Percentiles rank a stretch among this genome's conserved stretches.
phyloP scores from a whole-genome alignment of 35 echinoderm and acorn worm genomes.

The Acanthaster planci region DNA sequence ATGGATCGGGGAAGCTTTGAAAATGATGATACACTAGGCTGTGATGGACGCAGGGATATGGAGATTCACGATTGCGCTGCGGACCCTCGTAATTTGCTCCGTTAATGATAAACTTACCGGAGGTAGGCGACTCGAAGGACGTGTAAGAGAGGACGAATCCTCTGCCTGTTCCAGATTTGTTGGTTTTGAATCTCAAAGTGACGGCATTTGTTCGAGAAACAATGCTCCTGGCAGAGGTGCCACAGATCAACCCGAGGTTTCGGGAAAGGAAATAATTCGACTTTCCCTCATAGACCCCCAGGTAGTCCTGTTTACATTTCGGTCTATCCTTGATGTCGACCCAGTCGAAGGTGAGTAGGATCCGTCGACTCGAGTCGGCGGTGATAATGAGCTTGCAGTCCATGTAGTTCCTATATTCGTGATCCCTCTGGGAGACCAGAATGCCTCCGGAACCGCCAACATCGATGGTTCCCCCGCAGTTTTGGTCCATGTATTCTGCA shows the following conservation, averaged over 20 bases:
- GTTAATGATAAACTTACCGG: too few species aligned
- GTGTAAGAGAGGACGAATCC: slow-evolving; percentile 6
- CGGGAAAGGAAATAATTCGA: background rate
- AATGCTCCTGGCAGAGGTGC: background rate
- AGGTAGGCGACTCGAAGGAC: background rate
- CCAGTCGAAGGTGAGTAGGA: background rate
- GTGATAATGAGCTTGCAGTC: background rate
- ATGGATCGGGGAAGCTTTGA: too few species aligned
- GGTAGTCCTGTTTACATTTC: background rate
- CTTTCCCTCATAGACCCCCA: background rate
- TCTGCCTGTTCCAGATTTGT: too few species aligned
- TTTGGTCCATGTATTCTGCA: background rate
- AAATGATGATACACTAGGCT: too few species aligned
- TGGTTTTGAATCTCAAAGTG: background rate
- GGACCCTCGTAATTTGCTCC: too few species aligned
- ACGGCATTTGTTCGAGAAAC: background rate
- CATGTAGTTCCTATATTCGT: background rate
- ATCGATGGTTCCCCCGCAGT: background rate
- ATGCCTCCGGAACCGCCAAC: background rate
- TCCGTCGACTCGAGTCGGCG: background rate
- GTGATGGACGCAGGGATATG: too few species aligned
- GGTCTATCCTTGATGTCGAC: background rate
- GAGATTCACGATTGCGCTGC: too few species aligned
- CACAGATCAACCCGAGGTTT: background rate
- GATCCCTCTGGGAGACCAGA: background rate